Evolutionary conservation across 2,797 vertebrate genomes (phyloP).

Genomic region (Anniella stebbinsi): DNA sequence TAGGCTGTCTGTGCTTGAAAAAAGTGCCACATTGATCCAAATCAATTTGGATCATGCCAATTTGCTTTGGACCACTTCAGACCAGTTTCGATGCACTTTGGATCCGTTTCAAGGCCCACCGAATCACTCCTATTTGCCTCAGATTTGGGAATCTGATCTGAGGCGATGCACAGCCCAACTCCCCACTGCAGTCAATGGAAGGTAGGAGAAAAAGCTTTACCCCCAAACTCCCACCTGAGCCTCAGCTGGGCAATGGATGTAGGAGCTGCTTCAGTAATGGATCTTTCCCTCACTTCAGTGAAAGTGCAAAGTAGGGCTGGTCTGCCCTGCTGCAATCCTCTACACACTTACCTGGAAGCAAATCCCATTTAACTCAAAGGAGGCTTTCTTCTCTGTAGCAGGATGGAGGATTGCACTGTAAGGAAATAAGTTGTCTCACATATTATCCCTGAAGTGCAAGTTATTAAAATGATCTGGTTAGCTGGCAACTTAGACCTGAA

Average conservation of each 20-base stretch:
- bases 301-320: background rate
- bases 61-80: too few species aligned
- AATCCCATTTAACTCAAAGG: background rate
- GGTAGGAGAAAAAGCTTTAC: background rate
- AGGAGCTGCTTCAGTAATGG: too few species aligned
- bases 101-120: too few species aligned
- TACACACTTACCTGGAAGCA: background rate
- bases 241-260: background rate
- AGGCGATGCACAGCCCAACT: too few species aligned
- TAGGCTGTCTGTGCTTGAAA: too few species aligned
- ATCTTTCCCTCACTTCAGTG: too few species aligned
- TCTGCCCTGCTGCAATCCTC: background rate
- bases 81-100: too few species aligned
- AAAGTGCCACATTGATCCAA: too few species aligned
- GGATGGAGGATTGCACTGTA: slow-evolving; percentile 8
- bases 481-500: slow-evolving; percentile 32
- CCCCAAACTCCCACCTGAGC: background rate
- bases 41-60: too few species aligned
- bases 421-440: slow-evolving; percentile 21
- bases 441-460: slow-evolving; percentile 34
- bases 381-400: background rate
- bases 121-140: too few species aligned
- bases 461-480: slow-evolving; percentile 45
- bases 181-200: background rate
- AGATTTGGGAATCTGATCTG: too few species aligned